Evolutionary conservation across 2,113 vertebrate genomes (phyloP).

Genomic region (Hymenochirus boettgeri): DNA sequence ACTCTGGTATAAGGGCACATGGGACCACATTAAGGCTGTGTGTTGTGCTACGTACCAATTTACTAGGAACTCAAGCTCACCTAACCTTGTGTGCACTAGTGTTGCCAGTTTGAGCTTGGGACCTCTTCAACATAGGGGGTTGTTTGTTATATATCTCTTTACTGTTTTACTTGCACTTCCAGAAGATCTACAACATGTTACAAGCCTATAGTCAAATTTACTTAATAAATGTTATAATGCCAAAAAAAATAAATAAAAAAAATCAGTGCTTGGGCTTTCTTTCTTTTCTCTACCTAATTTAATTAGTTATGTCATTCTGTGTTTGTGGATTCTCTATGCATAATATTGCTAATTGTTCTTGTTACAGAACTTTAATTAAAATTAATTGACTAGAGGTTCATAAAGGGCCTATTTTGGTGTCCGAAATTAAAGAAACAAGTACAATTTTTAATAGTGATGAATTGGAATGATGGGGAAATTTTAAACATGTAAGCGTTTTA

Average conservation of each 20-base stretch:
- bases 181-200: constrained; percentile 4
- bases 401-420: too few relatives aligned
- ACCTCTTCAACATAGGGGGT: not conserved
- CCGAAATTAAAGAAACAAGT: not conserved
- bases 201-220: not conserved
- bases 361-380: not conserved
- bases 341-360: not conserved
- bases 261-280: not conserved
- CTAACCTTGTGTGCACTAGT: not conserved
- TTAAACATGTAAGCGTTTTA: not conserved
- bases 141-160: not conserved
- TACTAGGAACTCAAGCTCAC: too few relatives aligned
- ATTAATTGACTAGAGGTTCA: not conserved
- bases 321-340: not conserved
- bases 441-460: not conserved
- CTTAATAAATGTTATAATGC: not conserved
- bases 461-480: not conserved
- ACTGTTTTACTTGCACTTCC: not conserved
- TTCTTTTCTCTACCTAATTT: not conserved
- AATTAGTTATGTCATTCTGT: not conserved
- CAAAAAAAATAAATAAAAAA: not conserved
- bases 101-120: not conserved
- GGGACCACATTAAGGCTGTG: not conserved
- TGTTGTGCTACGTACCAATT: too few relatives aligned
- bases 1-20: not conserved